phyloP scores from a whole-genome alignment of 1,140 invertebrate genomes.

The Triops longicaudatus region DNA sequence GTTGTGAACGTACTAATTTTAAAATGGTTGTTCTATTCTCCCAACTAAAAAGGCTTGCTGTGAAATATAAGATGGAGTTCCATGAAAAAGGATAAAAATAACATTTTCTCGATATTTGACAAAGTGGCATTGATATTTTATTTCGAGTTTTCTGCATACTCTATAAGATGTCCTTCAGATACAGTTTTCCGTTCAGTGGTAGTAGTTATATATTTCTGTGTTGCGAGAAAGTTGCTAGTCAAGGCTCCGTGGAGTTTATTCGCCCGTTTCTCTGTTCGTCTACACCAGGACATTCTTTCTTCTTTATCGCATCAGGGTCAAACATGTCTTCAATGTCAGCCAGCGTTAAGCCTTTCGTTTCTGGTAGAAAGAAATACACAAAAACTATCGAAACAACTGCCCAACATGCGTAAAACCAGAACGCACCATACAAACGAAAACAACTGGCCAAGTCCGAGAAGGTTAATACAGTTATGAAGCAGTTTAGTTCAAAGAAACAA shows the following conservation, averaged over 20 bases:
- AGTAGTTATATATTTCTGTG: too few species aligned
- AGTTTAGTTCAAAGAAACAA: constrained; percentile 38
- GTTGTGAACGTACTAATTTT: too few species aligned
- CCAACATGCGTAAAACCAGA: constrained; percentile 42
- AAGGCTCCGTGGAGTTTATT: neutral
- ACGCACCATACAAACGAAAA: constrained; percentile 37
- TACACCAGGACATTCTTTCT: neutral
- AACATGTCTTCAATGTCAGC: constrained; percentile 28
- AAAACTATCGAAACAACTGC: constrained; percentile 41
- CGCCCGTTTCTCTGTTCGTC: neutral
- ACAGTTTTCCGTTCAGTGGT: too few species aligned
- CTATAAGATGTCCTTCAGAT: too few species aligned
- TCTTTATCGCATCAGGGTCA: neutral
- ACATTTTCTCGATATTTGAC: too few species aligned
- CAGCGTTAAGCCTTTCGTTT: constrained; percentile 29
- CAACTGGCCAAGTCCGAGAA: constrained; percentile 37
- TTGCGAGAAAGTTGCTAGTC: too few species aligned
- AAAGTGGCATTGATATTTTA: too few species aligned
- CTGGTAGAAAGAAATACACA: constrained; percentile 35
- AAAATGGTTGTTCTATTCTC: too few species aligned
- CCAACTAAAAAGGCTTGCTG: too few species aligned
- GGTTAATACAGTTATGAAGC: constrained; percentile 40
- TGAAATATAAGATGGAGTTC: too few species aligned
- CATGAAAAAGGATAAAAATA: too few species aligned
- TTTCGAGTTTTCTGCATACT: too few species aligned